Conservation (phyloP, 1,140 invertebrate species). For the Penaeus vannamei region DNA sequence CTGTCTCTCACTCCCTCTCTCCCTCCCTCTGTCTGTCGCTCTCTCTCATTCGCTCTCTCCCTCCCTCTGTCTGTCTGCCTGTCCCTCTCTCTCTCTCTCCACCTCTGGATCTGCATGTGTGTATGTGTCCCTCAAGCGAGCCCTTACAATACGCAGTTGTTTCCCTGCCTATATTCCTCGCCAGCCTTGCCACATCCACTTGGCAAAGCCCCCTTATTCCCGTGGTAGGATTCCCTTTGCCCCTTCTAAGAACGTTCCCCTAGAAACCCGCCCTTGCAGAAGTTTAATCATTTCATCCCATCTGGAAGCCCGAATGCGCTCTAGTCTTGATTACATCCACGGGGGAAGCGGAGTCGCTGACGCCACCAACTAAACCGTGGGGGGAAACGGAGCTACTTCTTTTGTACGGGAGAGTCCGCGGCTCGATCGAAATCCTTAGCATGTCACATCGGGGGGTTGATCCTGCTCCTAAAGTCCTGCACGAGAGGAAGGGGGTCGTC, state of each 20-base stretch:
- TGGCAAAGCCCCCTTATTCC: slow-evolving; percentile 12
- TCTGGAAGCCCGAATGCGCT: slow-evolving; percentile 44
- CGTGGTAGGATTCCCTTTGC: slow-evolving; percentile 14
- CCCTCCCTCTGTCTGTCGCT: too few species aligned
- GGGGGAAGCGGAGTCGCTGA: slow-evolving; percentile 59
- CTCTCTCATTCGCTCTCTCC: too few species aligned
- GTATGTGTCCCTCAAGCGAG: too few species aligned
- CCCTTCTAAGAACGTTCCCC: slow-evolving; percentile 51
- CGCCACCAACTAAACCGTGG: slow-evolving; percentile 41
- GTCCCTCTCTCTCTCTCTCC: too few species aligned
- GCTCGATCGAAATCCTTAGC: background rate
- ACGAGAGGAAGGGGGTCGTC: too few species aligned
- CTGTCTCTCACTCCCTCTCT: too few species aligned
- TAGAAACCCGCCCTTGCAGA: slow-evolving; percentile 59
- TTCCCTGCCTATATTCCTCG: background rate
- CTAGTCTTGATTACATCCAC: slow-evolving; percentile 62
- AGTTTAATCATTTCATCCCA: slow-evolving; percentile 66
- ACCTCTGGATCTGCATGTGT: too few species aligned
- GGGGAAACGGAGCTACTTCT: slow-evolving; percentile 54
- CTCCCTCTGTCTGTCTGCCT: too few species aligned
- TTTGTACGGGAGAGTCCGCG: background rate
- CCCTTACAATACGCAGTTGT: background rate
- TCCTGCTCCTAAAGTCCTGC: too few species aligned
- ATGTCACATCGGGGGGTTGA: too few species aligned
- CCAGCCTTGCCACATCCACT: slow-evolving; percentile 19